Conservation (phyloP, 2,797 vertebrate genomes). For the Takifugu rubripes region DNA sequence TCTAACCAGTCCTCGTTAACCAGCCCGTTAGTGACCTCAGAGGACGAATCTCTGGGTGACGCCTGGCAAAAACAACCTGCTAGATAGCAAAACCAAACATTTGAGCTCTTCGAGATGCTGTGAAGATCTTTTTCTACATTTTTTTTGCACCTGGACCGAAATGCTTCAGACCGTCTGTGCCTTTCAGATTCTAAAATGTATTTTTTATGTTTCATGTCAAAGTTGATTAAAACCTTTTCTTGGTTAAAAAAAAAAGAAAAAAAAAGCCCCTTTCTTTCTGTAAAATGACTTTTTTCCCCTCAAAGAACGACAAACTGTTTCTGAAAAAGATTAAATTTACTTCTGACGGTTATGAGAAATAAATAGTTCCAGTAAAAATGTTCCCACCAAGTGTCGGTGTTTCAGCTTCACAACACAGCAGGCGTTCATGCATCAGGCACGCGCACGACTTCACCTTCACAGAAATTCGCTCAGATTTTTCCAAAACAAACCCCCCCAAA, state of each 20-base stretch:
- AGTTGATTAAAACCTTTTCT: constrained; percentile 81
- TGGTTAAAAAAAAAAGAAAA: constrained; percentile 66
- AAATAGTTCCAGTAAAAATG: constrained; percentile 86
- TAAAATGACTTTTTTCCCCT: constrained; percentile 50
- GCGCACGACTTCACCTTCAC: constrained; percentile 46
- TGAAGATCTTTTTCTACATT: constrained; percentile 71
- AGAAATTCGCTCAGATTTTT: constrained; percentile 81
- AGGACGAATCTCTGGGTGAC: constrained; percentile 19
- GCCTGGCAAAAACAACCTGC: constrained; percentile 43
- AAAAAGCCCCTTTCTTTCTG: constrained; percentile 80
- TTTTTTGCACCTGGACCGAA: constrained; percentile 71
- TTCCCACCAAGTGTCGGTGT: constrained; percentile 73
- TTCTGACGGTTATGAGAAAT: constrained; percentile 83
- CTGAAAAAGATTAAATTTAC: constrained; percentile 83
- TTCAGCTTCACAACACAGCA: constrained; percentile 75
- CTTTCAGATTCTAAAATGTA: constrained; percentile 72
- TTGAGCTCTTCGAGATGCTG: constrained; percentile 71
- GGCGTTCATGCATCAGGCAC: constrained; percentile 72
- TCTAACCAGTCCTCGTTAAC: not conserved
- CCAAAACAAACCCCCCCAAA: not conserved
- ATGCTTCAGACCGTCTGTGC: constrained; percentile 88
- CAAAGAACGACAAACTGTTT: constrained; percentile 61
- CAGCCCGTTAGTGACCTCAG: not conserved
- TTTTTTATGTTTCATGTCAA: constrained; percentile 76
- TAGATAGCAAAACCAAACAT: constrained; percentile 25